Evolutionary conservation across 2,113 vertebrate genomes (phyloP).

Genomic region (Mola mola): DNA sequence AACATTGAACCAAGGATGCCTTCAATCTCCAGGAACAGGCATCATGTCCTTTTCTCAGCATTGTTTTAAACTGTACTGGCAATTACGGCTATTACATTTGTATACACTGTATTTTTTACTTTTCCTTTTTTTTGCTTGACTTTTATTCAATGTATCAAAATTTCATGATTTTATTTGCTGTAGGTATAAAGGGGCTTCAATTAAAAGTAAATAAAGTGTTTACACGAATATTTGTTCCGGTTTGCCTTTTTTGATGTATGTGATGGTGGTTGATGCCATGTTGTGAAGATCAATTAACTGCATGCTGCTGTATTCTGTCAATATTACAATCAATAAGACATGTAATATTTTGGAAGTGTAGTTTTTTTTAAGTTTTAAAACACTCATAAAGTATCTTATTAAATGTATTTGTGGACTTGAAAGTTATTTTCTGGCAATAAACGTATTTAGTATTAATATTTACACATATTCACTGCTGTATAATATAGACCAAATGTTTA

Average conservation of each 20-base stretch:
- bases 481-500: too few species aligned
- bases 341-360: too few species aligned
- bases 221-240: slow-evolving; percentile 77
- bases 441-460: too few species aligned
- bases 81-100: slow-evolving; percentile 71
- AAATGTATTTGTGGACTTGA: slow-evolving; percentile 56
- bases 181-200: slow-evolving; percentile 91
- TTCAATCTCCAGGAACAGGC: slow-evolving; percentile 58
- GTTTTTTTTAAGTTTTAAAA: too few species aligned
- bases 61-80: slow-evolving; percentile 74
- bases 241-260: background rate
- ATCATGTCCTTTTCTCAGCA: slow-evolving; percentile 81
- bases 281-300: too few species aligned
- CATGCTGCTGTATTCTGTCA: too few species aligned
- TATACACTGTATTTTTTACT: slow-evolving; percentile 86
- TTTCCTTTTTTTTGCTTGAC: slow-evolving; percentile 81
- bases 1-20: slow-evolving; percentile 31
- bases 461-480: too few species aligned
- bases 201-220: slow-evolving; percentile 94
- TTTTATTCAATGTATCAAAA: slow-evolving; percentile 76
- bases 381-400: too few species aligned
- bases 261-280: too few species aligned
- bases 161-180: slow-evolving; percentile 88
- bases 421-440: too few species aligned
- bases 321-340: too few species aligned